These are phyloP conservation scores for Lithobius niger DNA, from an alignment of 1,140 invertebrate species.

Conservation along the genomic window DNA sequence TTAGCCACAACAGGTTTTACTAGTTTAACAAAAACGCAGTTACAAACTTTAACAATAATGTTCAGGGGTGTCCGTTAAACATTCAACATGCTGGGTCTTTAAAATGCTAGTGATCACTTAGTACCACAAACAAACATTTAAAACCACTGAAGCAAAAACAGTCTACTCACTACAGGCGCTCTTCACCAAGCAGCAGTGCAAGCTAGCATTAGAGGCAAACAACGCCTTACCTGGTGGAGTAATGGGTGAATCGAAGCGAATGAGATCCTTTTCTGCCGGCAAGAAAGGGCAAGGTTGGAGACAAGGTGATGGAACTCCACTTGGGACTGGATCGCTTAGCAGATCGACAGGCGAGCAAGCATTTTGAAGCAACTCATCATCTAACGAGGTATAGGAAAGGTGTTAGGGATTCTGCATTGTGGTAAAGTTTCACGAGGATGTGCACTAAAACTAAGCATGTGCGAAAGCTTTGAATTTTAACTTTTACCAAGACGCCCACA, in stretches of 20 bases:
- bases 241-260: conserved; percentile 19
- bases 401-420: too few relatives aligned
- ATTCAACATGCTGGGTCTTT: background rate
- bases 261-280: conserved; percentile 15
- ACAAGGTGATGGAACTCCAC: conserved; percentile 26
- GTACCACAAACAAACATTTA: background rate
- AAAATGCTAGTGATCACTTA: background rate
- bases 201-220: too few relatives aligned
- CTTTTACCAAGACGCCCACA: too few relatives aligned
- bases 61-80: background rate
- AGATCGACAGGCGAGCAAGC: conserved; percentile 17
- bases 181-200: too few relatives aligned
- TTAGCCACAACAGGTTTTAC: background rate
- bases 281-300: conserved; percentile 18
- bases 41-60: background rate
- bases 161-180: background rate
- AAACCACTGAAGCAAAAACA: background rate
- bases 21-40: background rate
- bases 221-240: too few relatives aligned
- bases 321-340: conserved; percentile 25
- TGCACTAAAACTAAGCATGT: too few relatives aligned
- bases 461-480: too few relatives aligned
- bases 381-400: too few relatives aligned
- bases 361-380: background rate
- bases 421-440: too few relatives aligned